These are phyloP conservation scores for Suillia variegata DNA, from an alignment of 2,888 invertebrate genomes.

Conservation along the genomic window DNA sequence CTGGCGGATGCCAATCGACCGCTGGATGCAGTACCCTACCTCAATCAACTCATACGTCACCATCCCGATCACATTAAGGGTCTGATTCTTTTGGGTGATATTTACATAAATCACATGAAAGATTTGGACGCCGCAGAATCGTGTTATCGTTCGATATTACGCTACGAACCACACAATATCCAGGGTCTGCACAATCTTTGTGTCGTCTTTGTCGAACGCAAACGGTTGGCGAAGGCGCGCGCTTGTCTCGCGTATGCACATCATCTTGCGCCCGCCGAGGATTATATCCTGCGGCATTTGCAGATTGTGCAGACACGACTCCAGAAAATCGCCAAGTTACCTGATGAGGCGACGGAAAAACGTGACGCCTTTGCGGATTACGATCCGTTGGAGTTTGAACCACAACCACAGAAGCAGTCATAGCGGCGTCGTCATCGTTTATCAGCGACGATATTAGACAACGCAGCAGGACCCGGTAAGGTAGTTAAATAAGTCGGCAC, in stretches of 20 bases:
- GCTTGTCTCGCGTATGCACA: conserved; percentile 83
- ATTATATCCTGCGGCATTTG: conserved; percentile 88
- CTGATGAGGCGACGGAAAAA: conserved; percentile 54
- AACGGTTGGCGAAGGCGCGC: conserved; percentile 82
- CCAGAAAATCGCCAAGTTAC: conserved; percentile 52
- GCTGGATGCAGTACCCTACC: conserved; percentile 87
- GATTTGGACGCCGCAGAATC: conserved; percentile 93
- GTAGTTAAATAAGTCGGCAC: no score
- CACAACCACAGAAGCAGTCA: conserved; percentile 1
- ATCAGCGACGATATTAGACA: background rate
- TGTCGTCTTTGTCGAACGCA: conserved; percentile 93
- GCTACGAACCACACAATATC: conserved; percentile 86
- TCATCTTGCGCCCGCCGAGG: conserved; percentile 83
- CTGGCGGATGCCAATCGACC: conserved; percentile 88
- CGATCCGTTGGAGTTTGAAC: conserved; percentile 56
- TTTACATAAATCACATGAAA: conserved; percentile 94
- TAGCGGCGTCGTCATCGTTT: background rate
- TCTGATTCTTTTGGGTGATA: conserved; percentile 89
- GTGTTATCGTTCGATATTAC: conserved; percentile 89
- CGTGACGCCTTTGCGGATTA: conserved; percentile 56
- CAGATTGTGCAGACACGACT: conserved; percentile 72
- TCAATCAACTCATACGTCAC: conserved; percentile 87
- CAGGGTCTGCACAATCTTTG: conserved; percentile 96
- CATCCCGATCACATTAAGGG: conserved; percentile 96
- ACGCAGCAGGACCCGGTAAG: background rate